These are phyloP conservation scores for Morone saxatilis DNA, from an alignment of 2,113 vertebrate genomes.

Conservation along the genomic window DNA sequence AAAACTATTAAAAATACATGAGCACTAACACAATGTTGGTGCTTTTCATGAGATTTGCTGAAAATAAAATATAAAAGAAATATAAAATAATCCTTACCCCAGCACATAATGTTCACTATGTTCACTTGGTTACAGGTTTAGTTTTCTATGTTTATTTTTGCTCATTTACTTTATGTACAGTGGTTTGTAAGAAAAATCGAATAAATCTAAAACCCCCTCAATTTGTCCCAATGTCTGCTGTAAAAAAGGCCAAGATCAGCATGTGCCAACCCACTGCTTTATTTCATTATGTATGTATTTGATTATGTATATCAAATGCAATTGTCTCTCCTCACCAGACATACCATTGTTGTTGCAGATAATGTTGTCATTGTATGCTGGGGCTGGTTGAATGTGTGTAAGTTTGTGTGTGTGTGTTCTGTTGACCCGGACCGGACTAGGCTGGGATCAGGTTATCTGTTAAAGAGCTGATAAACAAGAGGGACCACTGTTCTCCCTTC, in stretches of 20 bases:
- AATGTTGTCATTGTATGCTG: conserved; percentile 11
- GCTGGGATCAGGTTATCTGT: conserved; percentile 61
- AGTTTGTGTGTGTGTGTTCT: conserved; percentile 23
- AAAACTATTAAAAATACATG: too few species aligned
- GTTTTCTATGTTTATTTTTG: not conserved
- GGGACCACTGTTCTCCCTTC: conserved; percentile 53
- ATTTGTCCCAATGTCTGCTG: not conserved
- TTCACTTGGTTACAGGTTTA: not conserved
- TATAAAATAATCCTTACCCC: too few species aligned
- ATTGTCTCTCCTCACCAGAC: not conserved
- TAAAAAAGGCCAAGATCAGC: not conserved
- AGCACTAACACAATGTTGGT: too few species aligned
- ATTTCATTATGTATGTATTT: not conserved
- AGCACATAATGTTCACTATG: not conserved
- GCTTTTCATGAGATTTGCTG: too few species aligned
- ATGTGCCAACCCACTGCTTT: not conserved
- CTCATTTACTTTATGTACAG: too few species aligned
- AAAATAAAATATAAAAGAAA: too few species aligned
- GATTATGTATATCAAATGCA: too few species aligned
- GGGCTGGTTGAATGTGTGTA: not conserved
- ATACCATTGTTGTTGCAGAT: not conserved
- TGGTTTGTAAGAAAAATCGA: too few species aligned
- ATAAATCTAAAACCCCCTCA: not conserved
- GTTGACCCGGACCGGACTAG: not conserved
- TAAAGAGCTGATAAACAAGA: conserved; percentile 52